Conservation (phyloP, 1,140 invertebrate genomes). For the Tetramorium alpestre region DNA sequence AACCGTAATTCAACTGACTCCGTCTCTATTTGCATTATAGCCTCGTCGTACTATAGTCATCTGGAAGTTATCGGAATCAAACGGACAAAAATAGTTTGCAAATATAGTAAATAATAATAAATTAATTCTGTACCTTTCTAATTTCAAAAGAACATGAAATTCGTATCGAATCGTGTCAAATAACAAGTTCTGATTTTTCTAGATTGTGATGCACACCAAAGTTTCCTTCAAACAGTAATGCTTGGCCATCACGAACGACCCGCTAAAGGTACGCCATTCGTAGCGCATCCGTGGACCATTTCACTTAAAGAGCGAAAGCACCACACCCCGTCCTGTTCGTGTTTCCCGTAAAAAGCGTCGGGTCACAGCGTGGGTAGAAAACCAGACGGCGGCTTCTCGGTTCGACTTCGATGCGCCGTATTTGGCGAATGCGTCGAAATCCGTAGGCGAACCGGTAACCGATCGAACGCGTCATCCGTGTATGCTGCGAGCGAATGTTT, state of each 20-base stretch:
- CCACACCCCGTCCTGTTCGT: slow-evolving; percentile 59
- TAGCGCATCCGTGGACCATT: slow-evolving; percentile 38
- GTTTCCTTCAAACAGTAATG: background rate
- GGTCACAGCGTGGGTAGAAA: slow-evolving; percentile 76
- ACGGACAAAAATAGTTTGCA: background rate
- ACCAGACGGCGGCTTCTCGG: slow-evolving; percentile 36
- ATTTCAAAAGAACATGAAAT: background rate
- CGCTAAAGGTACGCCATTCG: background rate
- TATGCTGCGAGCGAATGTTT: background rate
- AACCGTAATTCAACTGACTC: background rate
- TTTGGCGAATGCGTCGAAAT: slow-evolving; percentile 78
- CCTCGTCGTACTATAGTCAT: background rate
- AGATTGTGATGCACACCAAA: background rate
- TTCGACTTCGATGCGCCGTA: slow-evolving; percentile 75
- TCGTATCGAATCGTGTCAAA: background rate
- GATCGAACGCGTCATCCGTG: slow-evolving; percentile 66
- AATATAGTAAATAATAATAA: background rate
- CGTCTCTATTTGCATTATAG: background rate
- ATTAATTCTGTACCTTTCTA: background rate
- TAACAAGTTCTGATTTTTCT: background rate
- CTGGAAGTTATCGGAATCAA: background rate
- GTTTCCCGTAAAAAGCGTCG: slow-evolving; percentile 75
- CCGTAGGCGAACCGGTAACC: slow-evolving; percentile 79
- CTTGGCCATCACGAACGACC: background rate
- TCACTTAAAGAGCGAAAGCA: slow-evolving; percentile 73